Evolutionary conservation across 2,113 vertebrate species (phyloP).

Genomic region (Ctenodactylus gundi): DNA sequence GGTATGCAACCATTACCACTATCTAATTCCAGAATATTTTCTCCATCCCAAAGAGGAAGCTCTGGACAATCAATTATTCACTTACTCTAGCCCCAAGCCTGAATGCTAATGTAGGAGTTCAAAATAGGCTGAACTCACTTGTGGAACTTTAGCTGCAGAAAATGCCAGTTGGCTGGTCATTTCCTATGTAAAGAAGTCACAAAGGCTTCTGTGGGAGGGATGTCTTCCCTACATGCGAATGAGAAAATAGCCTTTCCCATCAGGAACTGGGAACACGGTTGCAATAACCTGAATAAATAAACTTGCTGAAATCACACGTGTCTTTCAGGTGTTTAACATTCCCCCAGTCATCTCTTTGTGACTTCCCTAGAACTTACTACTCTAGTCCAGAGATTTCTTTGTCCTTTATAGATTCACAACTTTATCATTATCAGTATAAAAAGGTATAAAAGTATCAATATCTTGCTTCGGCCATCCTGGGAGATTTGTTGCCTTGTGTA

Average conservation of each 20-base stretch:
- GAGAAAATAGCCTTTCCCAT: neutral
- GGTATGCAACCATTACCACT: neutral
- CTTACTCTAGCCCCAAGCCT: neutral
- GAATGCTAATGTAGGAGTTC: neutral
- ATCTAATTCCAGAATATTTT: neutral
- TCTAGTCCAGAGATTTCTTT: neutral
- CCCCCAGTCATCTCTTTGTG: neutral
- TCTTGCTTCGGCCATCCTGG: neutral
- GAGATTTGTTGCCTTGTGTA: too few relatives aligned
- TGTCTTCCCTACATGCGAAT: neutral
- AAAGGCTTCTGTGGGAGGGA: neutral
- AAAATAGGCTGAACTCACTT: neutral
- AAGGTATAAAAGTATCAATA: neutral
- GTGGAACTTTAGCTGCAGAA: neutral
- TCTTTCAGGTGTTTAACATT: neutral
- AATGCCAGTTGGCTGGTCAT: neutral
- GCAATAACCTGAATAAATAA: neutral
- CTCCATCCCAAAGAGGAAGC: neutral
- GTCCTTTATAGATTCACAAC: neutral
- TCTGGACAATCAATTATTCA: neutral
- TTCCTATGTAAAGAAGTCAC: neutral
- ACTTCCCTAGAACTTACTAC: neutral
- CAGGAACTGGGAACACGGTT: neutral
- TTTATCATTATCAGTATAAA: neutral
- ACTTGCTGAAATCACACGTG: neutral